These are phyloP conservation scores for Thamnophis sirtalis DNA, from an alignment of 2,113 vertebrate genomes.

Conservation along the genomic window DNA sequence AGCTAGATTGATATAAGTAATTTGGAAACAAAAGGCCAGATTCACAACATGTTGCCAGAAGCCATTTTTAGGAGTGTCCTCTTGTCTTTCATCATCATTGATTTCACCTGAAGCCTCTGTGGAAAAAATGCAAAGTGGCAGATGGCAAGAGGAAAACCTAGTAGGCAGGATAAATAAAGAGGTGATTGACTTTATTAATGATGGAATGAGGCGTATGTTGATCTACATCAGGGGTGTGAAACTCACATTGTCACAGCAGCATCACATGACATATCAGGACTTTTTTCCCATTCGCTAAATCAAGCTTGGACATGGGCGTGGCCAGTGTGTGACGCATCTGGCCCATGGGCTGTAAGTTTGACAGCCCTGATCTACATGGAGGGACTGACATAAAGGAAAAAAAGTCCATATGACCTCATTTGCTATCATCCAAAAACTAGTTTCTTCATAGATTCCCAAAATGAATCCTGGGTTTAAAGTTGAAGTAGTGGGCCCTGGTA, in stretches of 20 bases:
- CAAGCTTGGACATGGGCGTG: too few species aligned
- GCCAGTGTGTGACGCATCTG: too few species aligned
- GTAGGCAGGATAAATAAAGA: slow-evolving; percentile 44
- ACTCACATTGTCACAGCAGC: too few species aligned
- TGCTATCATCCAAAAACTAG: neutral
- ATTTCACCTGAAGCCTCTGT: slow-evolving; percentile 50
- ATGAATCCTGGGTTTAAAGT: neutral
- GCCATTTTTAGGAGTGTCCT: slow-evolving; percentile 49
- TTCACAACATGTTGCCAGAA: slow-evolving; percentile 35
- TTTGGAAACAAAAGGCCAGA: slow-evolving; percentile 70
- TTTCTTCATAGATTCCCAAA: neutral
- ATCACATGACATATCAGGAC: too few species aligned
- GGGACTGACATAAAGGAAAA: neutral
- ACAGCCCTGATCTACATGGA: neutral
- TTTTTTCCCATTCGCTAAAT: too few species aligned
- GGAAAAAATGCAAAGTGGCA: slow-evolving; percentile 63
- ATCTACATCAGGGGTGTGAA: neutral
- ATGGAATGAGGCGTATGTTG: slow-evolving; percentile 26
- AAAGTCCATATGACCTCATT: neutral
- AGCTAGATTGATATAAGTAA: slow-evolving; percentile 59
- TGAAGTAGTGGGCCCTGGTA: neutral
- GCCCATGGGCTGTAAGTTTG: too few species aligned
- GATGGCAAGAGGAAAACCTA: slow-evolving; percentile 49
- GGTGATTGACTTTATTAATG: slow-evolving; percentile 56
- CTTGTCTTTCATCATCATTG: slow-evolving; percentile 58